phyloP scores from a whole-genome alignment of 1,140 invertebrate species.

The Microplitis mediator region DNA sequence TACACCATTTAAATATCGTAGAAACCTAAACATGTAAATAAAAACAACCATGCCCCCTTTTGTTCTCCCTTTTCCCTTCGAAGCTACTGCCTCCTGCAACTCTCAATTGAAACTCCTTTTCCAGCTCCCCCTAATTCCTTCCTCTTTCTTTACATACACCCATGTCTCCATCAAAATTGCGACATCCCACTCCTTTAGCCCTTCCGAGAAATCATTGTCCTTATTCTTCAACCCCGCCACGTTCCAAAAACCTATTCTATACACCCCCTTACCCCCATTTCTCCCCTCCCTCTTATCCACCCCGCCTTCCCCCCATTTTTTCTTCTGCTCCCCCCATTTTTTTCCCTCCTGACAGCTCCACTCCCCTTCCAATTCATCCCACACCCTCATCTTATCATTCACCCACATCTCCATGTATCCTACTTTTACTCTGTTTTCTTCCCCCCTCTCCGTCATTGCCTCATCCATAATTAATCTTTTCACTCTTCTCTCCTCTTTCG shows the following conservation, averaged over 20 bases:
- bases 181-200: not conserved
- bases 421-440: too few relatives aligned
- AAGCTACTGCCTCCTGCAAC: not conserved
- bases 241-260: not conserved
- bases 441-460: not conserved
- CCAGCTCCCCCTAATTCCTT: not conserved
- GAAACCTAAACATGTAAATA: too few relatives aligned
- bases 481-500: too few relatives aligned
- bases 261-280: not conserved
- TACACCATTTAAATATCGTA: too few relatives aligned
- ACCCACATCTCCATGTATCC: too few relatives aligned
- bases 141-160: not conserved
- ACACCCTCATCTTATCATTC: too few relatives aligned
- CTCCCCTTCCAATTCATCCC: too few relatives aligned
- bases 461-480: not conserved
- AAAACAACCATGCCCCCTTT: not conserved
- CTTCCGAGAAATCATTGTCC: not conserved
- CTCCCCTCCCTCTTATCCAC: not conserved
- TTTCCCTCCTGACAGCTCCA: not conserved
- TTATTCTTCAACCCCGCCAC: not conserved
- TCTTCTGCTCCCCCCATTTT: not conserved
- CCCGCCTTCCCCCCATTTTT: not conserved
- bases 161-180: not conserved
- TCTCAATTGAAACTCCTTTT: not conserved
- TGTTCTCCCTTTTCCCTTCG: not conserved